Percentiles rank a stretch among this genome's conserved stretches.
These are phyloP conservation scores for Ceratina japonica DNA, from an alignment of 1,140 invertebrate species.

Conservation along the genomic window DNA sequence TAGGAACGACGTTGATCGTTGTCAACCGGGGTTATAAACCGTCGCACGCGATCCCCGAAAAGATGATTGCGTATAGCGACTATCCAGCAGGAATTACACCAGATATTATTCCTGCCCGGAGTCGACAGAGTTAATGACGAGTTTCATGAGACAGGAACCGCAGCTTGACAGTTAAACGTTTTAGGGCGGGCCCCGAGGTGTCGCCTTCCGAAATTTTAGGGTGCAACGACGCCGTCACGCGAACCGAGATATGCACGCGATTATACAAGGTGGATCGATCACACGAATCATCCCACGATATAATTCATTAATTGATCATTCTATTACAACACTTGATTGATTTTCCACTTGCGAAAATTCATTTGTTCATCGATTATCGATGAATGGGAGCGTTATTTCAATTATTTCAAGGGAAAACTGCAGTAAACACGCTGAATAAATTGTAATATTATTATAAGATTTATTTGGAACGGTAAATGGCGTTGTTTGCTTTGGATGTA, in stretches of 20 bases:
- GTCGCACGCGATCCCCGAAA: conserved; percentile 16
- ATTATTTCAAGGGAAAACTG: no score
- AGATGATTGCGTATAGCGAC: conserved; percentile 16
- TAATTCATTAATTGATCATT: no score
- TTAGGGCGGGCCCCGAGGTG: background rate
- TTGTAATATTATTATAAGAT: conserved; percentile 7
- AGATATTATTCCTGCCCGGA: background rate
- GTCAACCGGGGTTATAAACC: background rate
- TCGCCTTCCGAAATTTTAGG: conserved; percentile 21
- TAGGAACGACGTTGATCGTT: conserved; percentile 33
- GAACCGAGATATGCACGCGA: conserved; percentile 4
- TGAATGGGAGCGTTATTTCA: no score
- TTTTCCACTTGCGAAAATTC: no score
- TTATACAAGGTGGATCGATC: background rate
- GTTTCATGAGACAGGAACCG: conserved; percentile 22
- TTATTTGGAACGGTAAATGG: background rate
- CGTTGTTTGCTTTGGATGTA: background rate
- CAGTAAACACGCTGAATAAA: background rate
- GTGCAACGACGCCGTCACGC: conserved; percentile 35
- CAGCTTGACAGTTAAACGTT: conserved; percentile 16
- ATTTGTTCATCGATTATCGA: no score
- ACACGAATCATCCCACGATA: no score
- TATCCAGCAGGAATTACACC: background rate
- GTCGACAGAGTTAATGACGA: conserved; percentile 31
- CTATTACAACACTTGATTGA: no score